Conservation (phyloP, 2,888 invertebrate species). For the Leucozona laternaria region DNA sequence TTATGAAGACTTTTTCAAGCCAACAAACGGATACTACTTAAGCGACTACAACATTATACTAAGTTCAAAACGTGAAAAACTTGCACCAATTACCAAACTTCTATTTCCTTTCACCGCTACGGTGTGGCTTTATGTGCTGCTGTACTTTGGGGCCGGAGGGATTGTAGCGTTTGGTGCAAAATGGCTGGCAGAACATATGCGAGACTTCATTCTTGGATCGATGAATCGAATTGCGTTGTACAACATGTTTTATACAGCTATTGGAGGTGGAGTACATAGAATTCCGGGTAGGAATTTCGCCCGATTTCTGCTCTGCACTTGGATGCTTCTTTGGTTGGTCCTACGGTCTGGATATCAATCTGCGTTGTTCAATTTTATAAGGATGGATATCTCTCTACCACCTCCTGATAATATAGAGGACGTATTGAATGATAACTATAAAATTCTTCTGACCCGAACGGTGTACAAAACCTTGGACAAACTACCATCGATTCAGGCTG, state of each 20-base stretch:
- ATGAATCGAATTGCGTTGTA: conserved; percentile 74
- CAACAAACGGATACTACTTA: conserved; percentile 78
- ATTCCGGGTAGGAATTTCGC: conserved; percentile 77
- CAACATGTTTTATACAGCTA: conserved; percentile 75
- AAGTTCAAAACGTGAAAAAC: conserved; percentile 77
- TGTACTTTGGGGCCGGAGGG: conserved; percentile 74
- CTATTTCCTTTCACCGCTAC: conserved; percentile 78
- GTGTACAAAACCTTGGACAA: conserved; percentile 49
- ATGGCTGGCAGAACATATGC: background rate
- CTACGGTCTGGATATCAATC: conserved; percentile 80
- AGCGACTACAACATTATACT: conserved; percentile 79
- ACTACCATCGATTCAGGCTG: conserved; percentile 48
- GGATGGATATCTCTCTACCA: conserved; percentile 74
- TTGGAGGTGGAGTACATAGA: conserved; percentile 76
- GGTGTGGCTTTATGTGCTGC: conserved; percentile 77
- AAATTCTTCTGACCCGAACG: conserved; percentile 67
- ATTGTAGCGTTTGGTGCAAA: conserved; percentile 53
- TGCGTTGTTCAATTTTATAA: conserved; percentile 78
- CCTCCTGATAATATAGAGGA: conserved; percentile 72
- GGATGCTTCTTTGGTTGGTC: conserved; percentile 77
- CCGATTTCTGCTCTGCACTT: conserved; percentile 77
- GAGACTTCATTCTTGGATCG: conserved; percentile 76
- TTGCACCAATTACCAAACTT: conserved; percentile 78
- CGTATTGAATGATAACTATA: conserved; percentile 63
- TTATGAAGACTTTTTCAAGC: conserved; percentile 75